phyloP scores from a whole-genome alignment of 2,888 invertebrate species.

The Morpho helenor region DNA sequence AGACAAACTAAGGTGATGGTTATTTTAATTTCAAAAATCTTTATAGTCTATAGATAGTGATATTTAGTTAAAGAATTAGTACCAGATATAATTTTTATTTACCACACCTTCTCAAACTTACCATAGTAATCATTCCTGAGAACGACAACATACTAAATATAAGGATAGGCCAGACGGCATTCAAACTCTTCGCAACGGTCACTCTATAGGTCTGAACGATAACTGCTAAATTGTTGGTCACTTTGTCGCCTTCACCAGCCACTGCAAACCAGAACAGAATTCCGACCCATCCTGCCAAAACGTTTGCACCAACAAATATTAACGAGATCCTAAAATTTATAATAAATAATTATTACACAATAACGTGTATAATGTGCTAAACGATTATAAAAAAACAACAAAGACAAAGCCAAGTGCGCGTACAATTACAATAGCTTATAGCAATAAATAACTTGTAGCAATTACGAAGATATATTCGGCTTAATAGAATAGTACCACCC shows the following conservation, averaged over 20 bases:
- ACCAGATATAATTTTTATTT: no score
- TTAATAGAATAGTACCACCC: no score
- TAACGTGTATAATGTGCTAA: no score
- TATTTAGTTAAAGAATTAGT: no score
- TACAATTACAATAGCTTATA: no score
- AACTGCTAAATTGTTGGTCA: constrained; percentile 43
- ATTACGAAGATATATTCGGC: no score
- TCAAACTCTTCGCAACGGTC: constrained; percentile 34
- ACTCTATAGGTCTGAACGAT: constrained; percentile 45
- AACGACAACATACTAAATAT: constrained; percentile 44
- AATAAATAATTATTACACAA: neutral
- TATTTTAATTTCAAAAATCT: no score
- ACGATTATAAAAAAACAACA: no score
- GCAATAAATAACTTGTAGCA: no score
- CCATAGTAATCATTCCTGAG: constrained; percentile 58
- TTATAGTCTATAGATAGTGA: no score
- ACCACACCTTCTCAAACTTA: constrained; percentile 28
- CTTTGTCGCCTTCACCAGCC: constrained; percentile 35
- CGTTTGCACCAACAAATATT: constrained; percentile 40
- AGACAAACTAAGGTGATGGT: no score
- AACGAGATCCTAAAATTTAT: constrained; percentile 48
- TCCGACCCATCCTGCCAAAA: constrained; percentile 48
- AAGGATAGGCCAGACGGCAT: constrained; percentile 46
- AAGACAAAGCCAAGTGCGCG: no score
- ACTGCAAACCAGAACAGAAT: constrained; percentile 55